phyloP scores from a whole-genome alignment of 1,140 invertebrate genomes.

The Trialeurodes vaporariorum region DNA sequence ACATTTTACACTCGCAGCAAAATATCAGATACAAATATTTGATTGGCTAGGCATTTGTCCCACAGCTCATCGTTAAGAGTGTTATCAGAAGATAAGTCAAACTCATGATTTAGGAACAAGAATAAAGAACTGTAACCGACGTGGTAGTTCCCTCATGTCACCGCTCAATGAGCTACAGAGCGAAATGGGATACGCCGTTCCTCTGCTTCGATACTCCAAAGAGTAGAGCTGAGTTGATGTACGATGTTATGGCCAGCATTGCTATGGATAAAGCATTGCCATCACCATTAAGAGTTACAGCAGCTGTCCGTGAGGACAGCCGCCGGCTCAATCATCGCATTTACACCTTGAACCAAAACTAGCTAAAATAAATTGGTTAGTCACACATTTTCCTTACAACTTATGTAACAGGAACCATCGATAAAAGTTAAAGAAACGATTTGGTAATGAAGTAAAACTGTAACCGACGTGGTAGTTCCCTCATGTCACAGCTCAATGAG shows the following conservation, averaged over 20 bases:
- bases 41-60: too few relatives aligned
- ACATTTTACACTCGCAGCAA: too few relatives aligned
- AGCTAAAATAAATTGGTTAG: too few relatives aligned
- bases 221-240: slow-evolving; percentile 39
- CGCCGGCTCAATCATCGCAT: neutral
- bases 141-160: slow-evolving; percentile 58
- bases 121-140: slow-evolving; percentile 36
- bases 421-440: too few relatives aligned
- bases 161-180: slow-evolving; percentile 50
- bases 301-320: neutral
- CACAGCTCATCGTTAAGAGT: too few relatives aligned
- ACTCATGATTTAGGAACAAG: too few relatives aligned
- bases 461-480: slow-evolving; percentile 55
- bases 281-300: neutral
- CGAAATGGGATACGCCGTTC: slow-evolving; percentile 55
- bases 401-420: too few relatives aligned
- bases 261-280: slow-evolving; percentile 12
- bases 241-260: slow-evolving; percentile 40
- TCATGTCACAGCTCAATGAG: slow-evolving; percentile 48
- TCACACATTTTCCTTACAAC: too few relatives aligned
- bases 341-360: too few relatives aligned
- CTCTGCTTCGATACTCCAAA: slow-evolving; percentile 33
- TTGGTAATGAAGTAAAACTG: too few relatives aligned
- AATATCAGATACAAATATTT: too few relatives aligned
- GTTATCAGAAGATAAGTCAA: too few relatives aligned